Evolutionary conservation across 2,113 vertebrate species (phyloP).

Genomic region (Scolopax mira): DNA sequence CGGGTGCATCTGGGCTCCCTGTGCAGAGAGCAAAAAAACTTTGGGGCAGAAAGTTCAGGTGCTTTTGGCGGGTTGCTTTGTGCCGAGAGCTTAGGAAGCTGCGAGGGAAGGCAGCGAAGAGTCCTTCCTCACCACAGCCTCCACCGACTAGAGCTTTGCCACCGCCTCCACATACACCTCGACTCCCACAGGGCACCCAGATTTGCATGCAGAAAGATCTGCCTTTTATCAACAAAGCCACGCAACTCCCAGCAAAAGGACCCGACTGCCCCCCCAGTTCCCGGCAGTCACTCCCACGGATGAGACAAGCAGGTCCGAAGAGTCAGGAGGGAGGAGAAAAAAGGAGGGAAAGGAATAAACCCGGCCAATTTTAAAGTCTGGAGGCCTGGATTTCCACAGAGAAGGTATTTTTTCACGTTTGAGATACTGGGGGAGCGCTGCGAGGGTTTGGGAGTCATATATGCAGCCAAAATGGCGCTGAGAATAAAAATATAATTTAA

Average conservation of each 20-base stretch:
- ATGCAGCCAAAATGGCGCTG: constrained; percentile 90
- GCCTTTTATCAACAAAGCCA: constrained; percentile 28
- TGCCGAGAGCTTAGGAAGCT: constrained; percentile 4
- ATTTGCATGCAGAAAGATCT: constrained; percentile 32
- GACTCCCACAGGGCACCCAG: background rate
- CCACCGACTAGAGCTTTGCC: background rate
- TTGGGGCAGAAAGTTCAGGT: constrained; percentile 48
- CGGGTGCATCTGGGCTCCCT: background rate
- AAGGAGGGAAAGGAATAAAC: constrained; percentile 59
- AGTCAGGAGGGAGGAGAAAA: constrained; percentile 14
- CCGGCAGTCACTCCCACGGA: background rate
- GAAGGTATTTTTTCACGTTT: background rate
- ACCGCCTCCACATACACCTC: background rate
- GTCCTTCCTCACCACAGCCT: background rate
- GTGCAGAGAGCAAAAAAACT: constrained; percentile 25
- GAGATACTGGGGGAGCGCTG: background rate
- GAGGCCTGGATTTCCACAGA: background rate
- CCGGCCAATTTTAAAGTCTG: constrained; percentile 34
- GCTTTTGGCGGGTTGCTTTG: background rate
- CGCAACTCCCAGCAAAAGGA: background rate
- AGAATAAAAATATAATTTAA: constrained; percentile 84
- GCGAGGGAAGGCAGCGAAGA: background rate
- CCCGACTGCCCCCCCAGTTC: background rate
- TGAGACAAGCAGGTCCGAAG: background rate
- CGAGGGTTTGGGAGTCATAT: constrained; percentile 63